Evolutionary conservation across 2,888 invertebrate genomes (phyloP).

Genomic region (Drosophila rubida): DNA sequence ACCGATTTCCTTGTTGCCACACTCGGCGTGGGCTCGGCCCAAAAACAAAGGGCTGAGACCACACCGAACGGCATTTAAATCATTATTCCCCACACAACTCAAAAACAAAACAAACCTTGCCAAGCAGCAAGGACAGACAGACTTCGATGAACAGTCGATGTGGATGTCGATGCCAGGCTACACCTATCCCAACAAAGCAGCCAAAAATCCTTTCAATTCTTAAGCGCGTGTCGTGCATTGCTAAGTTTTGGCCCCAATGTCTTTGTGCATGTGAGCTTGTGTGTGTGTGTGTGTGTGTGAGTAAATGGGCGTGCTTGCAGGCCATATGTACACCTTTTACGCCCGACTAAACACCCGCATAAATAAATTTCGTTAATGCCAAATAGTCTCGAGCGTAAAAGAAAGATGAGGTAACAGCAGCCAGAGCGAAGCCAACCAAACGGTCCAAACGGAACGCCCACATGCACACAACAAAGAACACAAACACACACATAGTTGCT

Average conservation of each 20-base stretch:
- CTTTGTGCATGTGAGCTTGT: slow-evolving; percentile 13
- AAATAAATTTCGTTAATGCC: slow-evolving; percentile 82
- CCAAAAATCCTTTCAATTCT: slow-evolving; percentile 77
- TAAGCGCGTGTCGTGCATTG: slow-evolving; percentile 68
- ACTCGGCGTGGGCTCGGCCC: neutral
- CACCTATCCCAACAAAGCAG: slow-evolving; percentile 45
- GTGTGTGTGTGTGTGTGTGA: slow-evolving; percentile 8
- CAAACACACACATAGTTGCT: slow-evolving; percentile 22
- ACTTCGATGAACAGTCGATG: neutral
- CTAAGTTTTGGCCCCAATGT: slow-evolving; percentile 51
- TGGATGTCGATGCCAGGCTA: slow-evolving; percentile 2
- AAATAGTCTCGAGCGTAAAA: slow-evolving; percentile 81
- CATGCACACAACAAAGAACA: slow-evolving; percentile 8
- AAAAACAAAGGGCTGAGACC: slow-evolving; percentile 27
- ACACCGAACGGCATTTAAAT: slow-evolving; percentile 76
- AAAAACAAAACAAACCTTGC: slow-evolving; percentile 36
- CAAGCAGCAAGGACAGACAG: slow-evolving; percentile 20
- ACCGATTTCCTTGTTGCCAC: slow-evolving; percentile 12
- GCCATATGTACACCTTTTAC: slow-evolving; percentile 80
- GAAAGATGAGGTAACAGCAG: slow-evolving; percentile 75
- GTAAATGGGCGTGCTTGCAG: slow-evolving; percentile 40
- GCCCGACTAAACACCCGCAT: slow-evolving; percentile 81
- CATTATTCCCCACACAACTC: slow-evolving; percentile 66
- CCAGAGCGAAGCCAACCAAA: slow-evolving; percentile 31
- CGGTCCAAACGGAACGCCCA: slow-evolving; percentile 65